A percentile compares a stretch with the other conserved stretches of the same genome.
phyloP scores from a whole-genome alignment of 2,888 invertebrate species.

The Orthosia gracilis region DNA sequence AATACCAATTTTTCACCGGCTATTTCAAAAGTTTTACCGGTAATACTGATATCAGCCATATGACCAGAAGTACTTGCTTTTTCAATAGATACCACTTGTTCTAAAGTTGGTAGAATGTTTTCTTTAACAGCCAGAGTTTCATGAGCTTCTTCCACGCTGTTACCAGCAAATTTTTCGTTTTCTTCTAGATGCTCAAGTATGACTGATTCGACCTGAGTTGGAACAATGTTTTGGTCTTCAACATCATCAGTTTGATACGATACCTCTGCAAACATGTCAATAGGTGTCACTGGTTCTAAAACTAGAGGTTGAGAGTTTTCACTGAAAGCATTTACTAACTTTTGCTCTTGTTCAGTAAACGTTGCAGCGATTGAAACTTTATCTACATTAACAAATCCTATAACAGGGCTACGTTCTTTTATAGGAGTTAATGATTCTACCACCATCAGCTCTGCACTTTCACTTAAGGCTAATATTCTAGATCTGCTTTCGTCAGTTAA shows the following conservation, averaged over 20 bases:
- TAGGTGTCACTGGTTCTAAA: slow-evolving; percentile 3
- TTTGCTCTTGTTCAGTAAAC: background rate
- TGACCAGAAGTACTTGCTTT: background rate
- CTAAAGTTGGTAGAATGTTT: slow-evolving; percentile 1
- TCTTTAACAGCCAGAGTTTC: slow-evolving; percentile 13
- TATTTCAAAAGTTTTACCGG: background rate
- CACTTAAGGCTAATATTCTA: too few relatives aligned
- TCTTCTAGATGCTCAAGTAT: slow-evolving; percentile 23
- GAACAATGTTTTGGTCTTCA: background rate
- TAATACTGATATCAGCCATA: background rate
- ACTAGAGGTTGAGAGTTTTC: slow-evolving; percentile 5
- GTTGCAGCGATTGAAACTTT: background rate
- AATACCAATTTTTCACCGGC: background rate
- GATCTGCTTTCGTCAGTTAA: background rate
- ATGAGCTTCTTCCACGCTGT: background rate
- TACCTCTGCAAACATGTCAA: background rate
- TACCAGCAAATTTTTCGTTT: background rate
- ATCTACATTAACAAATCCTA: background rate
- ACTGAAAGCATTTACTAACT: background rate
- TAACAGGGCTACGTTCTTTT: too few relatives aligned
- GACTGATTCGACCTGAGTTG: background rate
- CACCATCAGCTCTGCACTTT: too few relatives aligned
- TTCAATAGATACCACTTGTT: slow-evolving; percentile 6
- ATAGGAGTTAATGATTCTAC: too few relatives aligned
- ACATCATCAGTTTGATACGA: background rate